Conservation (phyloP, 2,113 vertebrate genomes). For the Glaucidium brasilianum region DNA sequence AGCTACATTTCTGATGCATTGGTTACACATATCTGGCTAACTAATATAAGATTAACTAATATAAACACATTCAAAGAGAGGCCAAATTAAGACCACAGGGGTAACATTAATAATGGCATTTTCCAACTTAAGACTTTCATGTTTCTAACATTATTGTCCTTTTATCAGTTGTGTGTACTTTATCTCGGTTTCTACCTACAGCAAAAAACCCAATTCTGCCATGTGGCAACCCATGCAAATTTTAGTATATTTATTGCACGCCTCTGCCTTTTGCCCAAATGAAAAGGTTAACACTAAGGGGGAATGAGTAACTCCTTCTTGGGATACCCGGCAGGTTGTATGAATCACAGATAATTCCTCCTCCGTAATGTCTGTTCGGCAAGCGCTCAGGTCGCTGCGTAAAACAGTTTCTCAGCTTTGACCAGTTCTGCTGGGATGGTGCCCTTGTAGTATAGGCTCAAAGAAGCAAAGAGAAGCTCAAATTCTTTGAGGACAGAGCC, state of each 20-base stretch:
- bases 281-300: not conserved
- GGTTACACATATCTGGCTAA: not conserved
- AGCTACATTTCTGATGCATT: not conserved
- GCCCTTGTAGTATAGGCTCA: not conserved
- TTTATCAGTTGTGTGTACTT: not conserved
- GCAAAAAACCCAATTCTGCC: not conserved
- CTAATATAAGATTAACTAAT: not conserved
- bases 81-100: not conserved
- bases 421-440: not conserved
- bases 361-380: accelerated
- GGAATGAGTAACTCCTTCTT: not conserved
- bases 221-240: not conserved
- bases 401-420: not conserved
- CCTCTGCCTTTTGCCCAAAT: not conserved
- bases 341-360: not conserved
- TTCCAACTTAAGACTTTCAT: not conserved
- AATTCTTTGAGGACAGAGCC: not conserved
- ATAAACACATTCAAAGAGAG: not conserved
- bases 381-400: not conserved
- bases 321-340: not conserved
- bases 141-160: not conserved
- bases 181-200: not conserved
- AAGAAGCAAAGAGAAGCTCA: not conserved
- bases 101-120: not conserved
- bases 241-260: not conserved